A percentile compares a stretch with the other conserved stretches of the same genome.
Conservation (phyloP, 2,113 vertebrate species). For the Trogon melanurus region DNA sequence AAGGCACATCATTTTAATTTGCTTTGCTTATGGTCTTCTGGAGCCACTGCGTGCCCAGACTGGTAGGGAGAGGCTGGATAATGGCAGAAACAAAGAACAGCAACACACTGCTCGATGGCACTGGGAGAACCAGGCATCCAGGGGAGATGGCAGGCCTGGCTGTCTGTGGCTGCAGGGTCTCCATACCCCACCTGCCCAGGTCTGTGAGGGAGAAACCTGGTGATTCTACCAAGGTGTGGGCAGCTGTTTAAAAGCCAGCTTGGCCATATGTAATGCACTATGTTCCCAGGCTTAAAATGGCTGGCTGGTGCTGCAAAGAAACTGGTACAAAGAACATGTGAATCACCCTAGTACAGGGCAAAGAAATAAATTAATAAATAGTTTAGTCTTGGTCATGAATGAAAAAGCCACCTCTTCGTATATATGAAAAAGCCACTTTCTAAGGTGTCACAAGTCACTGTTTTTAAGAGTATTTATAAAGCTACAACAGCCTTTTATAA, state of each 20-base stretch:
- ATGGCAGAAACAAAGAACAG: neutral
- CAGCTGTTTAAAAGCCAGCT: neutral
- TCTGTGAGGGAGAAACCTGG: neutral
- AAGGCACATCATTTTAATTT: constrained; percentile 15
- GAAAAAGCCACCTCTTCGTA: neutral
- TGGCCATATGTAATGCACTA: fast-evolving
- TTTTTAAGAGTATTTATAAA: neutral
- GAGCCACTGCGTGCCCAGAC: neutral
- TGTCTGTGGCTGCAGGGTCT: neutral
- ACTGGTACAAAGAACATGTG: neutral
- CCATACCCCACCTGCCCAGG: neutral
- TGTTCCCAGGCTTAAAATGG: neutral
- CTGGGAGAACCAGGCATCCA: neutral
- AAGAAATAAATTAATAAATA: neutral
- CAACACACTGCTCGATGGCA: fast-evolving
- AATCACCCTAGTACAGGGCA: neutral
- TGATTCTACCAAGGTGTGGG: neutral
- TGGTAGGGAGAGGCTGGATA: neutral
- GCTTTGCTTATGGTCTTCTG: constrained; percentile 6
- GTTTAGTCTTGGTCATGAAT: neutral
- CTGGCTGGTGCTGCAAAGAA: neutral
- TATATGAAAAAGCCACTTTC: neutral
- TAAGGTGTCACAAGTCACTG: neutral
- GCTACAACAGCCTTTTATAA: neutral
- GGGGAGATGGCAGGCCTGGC: fast-evolving